These are phyloP conservation scores for Zosterops japonicus DNA, from an alignment of 2,113 vertebrate species.

Conservation along the genomic window DNA sequence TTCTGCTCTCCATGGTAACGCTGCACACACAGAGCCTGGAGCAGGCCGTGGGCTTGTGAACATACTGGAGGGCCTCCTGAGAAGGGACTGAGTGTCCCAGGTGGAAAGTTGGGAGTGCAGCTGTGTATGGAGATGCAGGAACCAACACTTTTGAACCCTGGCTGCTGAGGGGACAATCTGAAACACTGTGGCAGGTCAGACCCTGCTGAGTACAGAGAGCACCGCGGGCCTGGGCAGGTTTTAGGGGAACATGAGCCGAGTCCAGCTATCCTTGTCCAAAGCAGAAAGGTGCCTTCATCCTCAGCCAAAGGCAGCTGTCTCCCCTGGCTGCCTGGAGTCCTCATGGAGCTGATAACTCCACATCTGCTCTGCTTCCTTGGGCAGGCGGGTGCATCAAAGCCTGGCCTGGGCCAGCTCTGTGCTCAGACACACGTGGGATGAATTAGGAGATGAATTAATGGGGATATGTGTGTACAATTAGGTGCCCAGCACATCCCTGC, in stretches of 20 bases:
- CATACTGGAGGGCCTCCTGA: not conserved
- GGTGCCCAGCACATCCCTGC: not conserved
- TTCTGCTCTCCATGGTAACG: rapidly evolving
- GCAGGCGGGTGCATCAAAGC: not conserved
- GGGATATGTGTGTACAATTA: not conserved
- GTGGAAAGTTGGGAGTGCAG: not conserved
- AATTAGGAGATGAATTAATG: not conserved
- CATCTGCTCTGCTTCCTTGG: not conserved
- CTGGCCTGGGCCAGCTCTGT: not conserved
- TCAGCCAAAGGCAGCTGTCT: not conserved
- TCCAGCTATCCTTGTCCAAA: not conserved
- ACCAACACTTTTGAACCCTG: not conserved
- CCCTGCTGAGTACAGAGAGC: not conserved
- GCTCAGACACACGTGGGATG: not conserved
- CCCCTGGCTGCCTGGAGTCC: not conserved
- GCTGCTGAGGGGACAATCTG: not conserved
- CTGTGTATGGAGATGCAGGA: not conserved
- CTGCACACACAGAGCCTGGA: not conserved
- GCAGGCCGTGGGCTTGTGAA: not conserved
- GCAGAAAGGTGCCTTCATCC: slow-evolving; percentile 2
- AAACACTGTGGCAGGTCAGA: not conserved
- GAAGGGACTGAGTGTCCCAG: not conserved
- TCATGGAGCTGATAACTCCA: not conserved
- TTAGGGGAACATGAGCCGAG: not conserved
- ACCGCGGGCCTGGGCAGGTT: rapidly evolving